phyloP scores from a whole-genome alignment of 2,113 vertebrate genomes.

The Cavia aperea region DNA sequence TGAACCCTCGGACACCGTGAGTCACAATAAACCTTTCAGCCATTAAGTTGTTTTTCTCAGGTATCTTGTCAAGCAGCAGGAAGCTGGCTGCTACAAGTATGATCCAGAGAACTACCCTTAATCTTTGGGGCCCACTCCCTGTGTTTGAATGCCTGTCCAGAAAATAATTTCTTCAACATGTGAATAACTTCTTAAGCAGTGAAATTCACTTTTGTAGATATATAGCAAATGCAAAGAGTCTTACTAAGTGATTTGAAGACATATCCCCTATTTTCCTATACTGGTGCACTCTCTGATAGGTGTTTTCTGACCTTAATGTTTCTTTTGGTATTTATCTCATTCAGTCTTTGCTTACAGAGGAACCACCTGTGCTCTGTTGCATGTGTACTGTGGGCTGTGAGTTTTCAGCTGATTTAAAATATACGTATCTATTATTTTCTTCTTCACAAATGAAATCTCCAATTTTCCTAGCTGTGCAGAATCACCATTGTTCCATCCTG shows the following conservation, averaged over 20 bases:
- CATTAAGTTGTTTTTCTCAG: not conserved
- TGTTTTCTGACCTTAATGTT: not conserved
- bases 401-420: rapidly evolving
- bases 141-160: not conserved
- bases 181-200: not conserved
- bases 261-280: not conserved
- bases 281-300: too few relatives aligned
- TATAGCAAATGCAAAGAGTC: rapidly evolving
- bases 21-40: not conserved
- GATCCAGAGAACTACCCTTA: not conserved
- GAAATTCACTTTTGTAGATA: not conserved
- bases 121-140: not conserved
- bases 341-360: rapidly evolving
- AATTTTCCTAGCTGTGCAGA: not conserved
- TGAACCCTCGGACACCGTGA: not conserved
- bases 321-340: too few relatives aligned
- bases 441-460: not conserved
- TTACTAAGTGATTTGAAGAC: not conserved
- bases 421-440: not conserved
- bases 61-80: not conserved
- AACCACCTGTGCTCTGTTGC: rapidly evolving
- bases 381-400: rapidly evolving
- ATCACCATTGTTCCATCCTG: rapidly evolving
- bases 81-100: not conserved
- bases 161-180: not conserved